These are phyloP conservation scores for Cephus runcator DNA, from an alignment of 2,888 invertebrate species.

Conservation along the genomic window DNA sequence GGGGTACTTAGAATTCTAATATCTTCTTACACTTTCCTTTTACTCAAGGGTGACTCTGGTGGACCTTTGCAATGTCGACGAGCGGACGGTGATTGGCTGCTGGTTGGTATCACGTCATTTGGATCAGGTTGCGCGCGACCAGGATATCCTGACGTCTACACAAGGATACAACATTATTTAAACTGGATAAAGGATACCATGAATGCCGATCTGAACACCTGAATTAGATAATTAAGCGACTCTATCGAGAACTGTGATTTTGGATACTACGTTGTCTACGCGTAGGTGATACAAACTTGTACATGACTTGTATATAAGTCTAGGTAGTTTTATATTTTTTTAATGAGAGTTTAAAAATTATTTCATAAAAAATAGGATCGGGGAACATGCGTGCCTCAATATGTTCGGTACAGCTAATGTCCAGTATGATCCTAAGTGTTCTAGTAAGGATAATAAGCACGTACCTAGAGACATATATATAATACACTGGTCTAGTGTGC, in stretches of 20 bases:
- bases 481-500: neutral
- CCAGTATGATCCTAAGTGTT: neutral
- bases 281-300: neutral
- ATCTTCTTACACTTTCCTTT: neutral
- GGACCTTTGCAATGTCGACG: conserved; percentile 88
- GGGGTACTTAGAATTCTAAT: neutral
- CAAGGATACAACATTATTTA: conserved; percentile 83
- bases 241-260: neutral
- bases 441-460: neutral
- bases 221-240: neutral
- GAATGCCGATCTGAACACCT: neutral
- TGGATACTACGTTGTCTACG: neutral
- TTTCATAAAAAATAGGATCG: neutral
- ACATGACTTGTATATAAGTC: neutral
- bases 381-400: neutral
- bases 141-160: conserved; percentile 90
- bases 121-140: conserved; percentile 91
- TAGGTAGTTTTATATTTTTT: conserved; percentile 1
- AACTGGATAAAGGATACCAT: conserved; percentile 77
- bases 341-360: conserved; percentile 7
- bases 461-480: neutral
- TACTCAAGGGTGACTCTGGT: conserved; percentile 84
- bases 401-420: neutral
- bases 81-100: conserved; percentile 84
- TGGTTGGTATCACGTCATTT: conserved; percentile 90